Percentiles rank a stretch among this genome's conserved stretches.
phyloP scores from a whole-genome alignment of 2,888 invertebrate species.

The Drosophila vallismaia region DNA sequence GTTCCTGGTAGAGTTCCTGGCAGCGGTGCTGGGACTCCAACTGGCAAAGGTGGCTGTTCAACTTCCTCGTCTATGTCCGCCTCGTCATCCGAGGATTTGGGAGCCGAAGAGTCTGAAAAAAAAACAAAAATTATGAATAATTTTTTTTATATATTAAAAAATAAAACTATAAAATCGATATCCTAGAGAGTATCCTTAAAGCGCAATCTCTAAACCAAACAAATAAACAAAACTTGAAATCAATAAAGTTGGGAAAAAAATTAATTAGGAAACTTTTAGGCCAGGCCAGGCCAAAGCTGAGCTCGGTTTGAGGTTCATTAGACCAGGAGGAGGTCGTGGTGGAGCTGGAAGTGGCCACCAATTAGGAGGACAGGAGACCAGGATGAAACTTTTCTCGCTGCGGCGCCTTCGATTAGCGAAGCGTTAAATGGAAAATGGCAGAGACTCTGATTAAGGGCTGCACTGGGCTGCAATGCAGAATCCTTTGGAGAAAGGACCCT shows the following conservation, averaged over 20 bases:
- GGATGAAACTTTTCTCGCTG: constrained; percentile 35
- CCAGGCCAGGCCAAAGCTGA: background rate
- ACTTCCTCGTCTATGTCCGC: constrained; percentile 72
- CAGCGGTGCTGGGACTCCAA: background rate
- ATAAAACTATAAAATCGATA: background rate
- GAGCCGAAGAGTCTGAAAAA: constrained; percentile 85
- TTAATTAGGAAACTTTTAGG: background rate
- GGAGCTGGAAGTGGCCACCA: constrained; percentile 21
- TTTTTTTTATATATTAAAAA: background rate
- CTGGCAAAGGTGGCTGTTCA: constrained; percentile 39
- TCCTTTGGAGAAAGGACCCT: constrained; percentile 5
- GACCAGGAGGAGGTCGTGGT: background rate
- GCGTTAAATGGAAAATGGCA: constrained; percentile 74
- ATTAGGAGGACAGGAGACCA: constrained; percentile 38
- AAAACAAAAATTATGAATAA: too few relatives aligned
- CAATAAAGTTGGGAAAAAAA: background rate
- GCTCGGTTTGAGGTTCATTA: constrained; percentile 14
- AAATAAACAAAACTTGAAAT: background rate
- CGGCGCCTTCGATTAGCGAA: constrained; percentile 60
- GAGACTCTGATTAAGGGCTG: constrained; percentile 35
- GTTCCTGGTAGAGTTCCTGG: constrained; percentile 3
- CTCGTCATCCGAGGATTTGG: constrained; percentile 86
- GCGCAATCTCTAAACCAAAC: background rate
- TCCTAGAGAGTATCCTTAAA: too few relatives aligned
- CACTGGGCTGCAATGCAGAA: constrained; percentile 4